phyloP scores from a whole-genome alignment of 2,888 invertebrate genomes.

The Xanthostigma xanthostigma region DNA sequence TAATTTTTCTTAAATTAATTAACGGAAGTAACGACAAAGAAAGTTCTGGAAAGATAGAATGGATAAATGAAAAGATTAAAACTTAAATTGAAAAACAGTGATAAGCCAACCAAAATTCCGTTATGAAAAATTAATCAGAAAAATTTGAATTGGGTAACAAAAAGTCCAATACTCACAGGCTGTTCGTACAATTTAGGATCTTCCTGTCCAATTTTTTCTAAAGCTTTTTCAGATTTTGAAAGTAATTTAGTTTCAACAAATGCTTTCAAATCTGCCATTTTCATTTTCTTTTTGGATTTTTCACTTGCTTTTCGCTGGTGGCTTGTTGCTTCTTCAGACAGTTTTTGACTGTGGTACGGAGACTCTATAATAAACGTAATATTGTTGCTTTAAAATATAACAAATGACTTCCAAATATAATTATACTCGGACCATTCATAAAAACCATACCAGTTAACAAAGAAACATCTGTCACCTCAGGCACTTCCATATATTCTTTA shows the following conservation, averaged over 20 bases:
- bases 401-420: not conserved
- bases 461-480: slow-evolving; percentile 53
- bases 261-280: slow-evolving; percentile 81
- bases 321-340: slow-evolving; percentile 28
- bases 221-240: slow-evolving; percentile 80
- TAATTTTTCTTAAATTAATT: no score
- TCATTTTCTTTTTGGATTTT: slow-evolving; percentile 71
- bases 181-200: slow-evolving; percentile 46
- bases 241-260: slow-evolving; percentile 84
- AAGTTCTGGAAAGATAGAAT: slow-evolving; percentile 4
- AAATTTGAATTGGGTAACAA: no score
- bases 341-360: slow-evolving; percentile 27
- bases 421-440: no score
- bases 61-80: slow-evolving; percentile 12
- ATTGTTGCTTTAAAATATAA: not conserved
- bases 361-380: slow-evolving; percentile 25
- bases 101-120: no score
- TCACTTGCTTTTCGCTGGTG: slow-evolving; percentile 59
- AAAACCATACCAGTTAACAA: slow-evolving; percentile 36
- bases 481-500: slow-evolving; percentile 66
- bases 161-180: slow-evolving; percentile 43
- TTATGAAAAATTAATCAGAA: no score
- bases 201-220: slow-evolving; percentile 78
- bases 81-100: no score
- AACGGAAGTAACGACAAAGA: slow-evolving; percentile 4